Conservation (phyloP, 37 sponge, comb jelly and placozoan genomes). For the Agelas oroides region DNA sequence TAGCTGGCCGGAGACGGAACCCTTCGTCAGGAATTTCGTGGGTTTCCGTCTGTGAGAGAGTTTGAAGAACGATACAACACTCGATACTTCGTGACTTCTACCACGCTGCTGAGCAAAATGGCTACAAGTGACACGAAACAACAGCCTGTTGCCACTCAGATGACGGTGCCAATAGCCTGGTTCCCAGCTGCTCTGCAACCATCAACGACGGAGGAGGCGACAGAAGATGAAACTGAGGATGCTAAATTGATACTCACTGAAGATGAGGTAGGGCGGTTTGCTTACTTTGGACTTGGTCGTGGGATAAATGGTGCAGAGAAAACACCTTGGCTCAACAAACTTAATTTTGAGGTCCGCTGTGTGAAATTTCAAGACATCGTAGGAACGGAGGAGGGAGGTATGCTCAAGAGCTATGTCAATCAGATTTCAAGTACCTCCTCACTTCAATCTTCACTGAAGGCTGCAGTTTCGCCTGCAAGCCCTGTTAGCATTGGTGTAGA, state of each 20-base stretch:
- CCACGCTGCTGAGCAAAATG: too few species aligned
- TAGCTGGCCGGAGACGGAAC: too few species aligned
- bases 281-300: slow-evolving; percentile 50
- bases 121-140: too few species aligned
- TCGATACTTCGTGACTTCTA: too few species aligned
- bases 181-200: too few species aligned
- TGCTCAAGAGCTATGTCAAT: slow-evolving; percentile 42
- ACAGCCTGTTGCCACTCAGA: too few species aligned
- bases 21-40: too few species aligned
- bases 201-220: too few species aligned
- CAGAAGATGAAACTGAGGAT: too few species aligned
- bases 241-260: slow-evolving; percentile 3
- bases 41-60: too few species aligned
- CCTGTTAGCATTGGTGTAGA: slow-evolving; percentile 59
- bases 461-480: slow-evolving; percentile 14
- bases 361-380: slow-evolving; percentile 17
- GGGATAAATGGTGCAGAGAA: slow-evolving; percentile 28
- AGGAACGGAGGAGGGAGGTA: slow-evolving; percentile 68
- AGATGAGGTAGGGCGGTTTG: slow-evolving; percentile 1
- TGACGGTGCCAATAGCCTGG: too few species aligned
- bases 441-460: slow-evolving; percentile 15
- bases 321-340: slow-evolving; percentile 47
- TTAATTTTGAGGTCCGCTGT: slow-evolving; percentile 35
- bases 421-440: slow-evolving; percentile 17
- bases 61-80: too few species aligned